A percentile compares a stretch with the other conserved stretches of the same genome.
Evolutionary conservation across 2,888 invertebrate genomes (phyloP).

Genomic region (Biston betularia): DNA sequence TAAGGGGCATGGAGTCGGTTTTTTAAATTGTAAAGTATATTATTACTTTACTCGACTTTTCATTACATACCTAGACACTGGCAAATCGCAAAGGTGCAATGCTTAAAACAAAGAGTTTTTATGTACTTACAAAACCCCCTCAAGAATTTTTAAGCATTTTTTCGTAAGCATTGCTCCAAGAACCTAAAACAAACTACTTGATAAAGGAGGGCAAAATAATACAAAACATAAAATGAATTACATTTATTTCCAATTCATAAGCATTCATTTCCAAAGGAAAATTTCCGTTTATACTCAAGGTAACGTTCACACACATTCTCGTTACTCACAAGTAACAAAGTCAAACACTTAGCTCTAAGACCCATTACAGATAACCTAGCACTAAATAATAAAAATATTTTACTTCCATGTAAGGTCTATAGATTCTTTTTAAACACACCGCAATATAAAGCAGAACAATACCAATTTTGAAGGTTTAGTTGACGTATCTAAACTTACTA

Average conservation of each 20-base stretch:
- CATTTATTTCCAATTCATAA: constrained; percentile 63
- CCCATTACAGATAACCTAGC: constrained; percentile 29
- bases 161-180: no score
- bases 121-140: no score
- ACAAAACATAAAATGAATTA: constrained; percentile 45
- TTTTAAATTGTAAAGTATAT: no score
- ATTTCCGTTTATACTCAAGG: constrained; percentile 64
- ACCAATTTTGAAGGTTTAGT: no score
- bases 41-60: no score
- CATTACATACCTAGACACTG: no score
- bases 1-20: no score
- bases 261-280: constrained; percentile 59
- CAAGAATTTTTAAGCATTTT: no score
- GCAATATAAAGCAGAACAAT: neutral
- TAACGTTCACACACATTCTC: constrained; percentile 40
- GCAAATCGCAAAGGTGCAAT: no score
- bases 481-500: no score
- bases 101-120: no score
- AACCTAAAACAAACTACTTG: no score
- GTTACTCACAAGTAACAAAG: constrained; percentile 38
- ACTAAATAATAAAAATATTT: constrained; percentile 6
- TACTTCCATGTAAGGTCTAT: neutral
- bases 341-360: constrained; percentile 38
- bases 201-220: neutral
- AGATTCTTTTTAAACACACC: neutral